These are phyloP conservation scores for Calyptomena viridis DNA, from an alignment of 2,113 vertebrate species.

Conservation along the genomic window DNA sequence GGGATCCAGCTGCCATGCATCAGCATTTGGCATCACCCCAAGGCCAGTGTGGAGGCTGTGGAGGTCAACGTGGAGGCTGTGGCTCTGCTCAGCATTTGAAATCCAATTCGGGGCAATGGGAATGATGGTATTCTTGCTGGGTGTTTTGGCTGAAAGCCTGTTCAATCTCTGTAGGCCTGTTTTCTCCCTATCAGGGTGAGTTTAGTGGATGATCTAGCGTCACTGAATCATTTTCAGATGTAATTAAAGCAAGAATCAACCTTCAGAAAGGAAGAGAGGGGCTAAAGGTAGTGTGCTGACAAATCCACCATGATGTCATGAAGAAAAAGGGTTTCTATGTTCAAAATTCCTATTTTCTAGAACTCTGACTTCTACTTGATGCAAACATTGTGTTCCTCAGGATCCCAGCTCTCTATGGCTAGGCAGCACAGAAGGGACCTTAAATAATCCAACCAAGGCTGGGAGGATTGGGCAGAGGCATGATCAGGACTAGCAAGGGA, in stretches of 20 bases:
- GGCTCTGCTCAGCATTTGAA: neutral
- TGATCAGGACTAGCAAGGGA: neutral
- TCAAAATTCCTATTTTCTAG: neutral
- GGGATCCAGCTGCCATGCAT: neutral
- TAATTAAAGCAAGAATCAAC: neutral
- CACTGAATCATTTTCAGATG: neutral
- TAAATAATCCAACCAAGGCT: neutral
- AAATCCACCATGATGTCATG: neutral
- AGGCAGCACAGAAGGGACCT: neutral
- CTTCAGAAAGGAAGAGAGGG: neutral
- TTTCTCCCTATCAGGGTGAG: neutral
- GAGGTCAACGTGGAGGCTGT: fast-evolving
- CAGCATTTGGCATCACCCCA: neutral
- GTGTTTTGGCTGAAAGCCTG: neutral
- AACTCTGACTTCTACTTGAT: neutral
- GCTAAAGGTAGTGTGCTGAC: neutral
- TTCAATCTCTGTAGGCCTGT: neutral
- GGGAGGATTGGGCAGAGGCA: neutral
- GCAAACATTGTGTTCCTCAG: neutral
- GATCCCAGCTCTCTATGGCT: neutral
- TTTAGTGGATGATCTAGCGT: neutral
- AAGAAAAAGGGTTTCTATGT: neutral
- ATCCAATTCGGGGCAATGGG: neutral
- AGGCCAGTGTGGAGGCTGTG: neutral
- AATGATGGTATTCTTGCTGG: neutral